Evolutionary conservation across 1,140 invertebrate genomes (phyloP), one percentile per base, ranked within the genome.

Genomic region (Oryctes rhinoceros): DNA sequence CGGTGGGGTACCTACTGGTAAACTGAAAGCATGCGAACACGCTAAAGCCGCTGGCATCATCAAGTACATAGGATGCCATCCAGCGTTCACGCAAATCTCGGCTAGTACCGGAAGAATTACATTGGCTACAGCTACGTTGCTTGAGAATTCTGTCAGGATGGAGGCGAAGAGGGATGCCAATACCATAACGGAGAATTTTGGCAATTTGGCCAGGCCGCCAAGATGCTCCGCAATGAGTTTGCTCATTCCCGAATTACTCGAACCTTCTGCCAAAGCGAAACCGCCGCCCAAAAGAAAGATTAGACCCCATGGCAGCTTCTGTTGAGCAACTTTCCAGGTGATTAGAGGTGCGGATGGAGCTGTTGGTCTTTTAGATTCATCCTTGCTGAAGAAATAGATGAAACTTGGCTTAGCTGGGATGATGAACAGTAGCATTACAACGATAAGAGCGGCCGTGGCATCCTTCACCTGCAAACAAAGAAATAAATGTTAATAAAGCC

Each of bases 121-220:
- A 84, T 96, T 96, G n/a, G 95, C 94, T 24, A 95, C 93, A 24
- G 95, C 95, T 0, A 95, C 93, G 86, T 96, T 97, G 10, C 94
- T 94, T 0, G 94, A 94, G 84, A 97, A 94, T 86, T 96, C 95
- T 0, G 96, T 96, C 47, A 96, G 86, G 77, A 92, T 76, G 81
- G 91, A 84, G 82, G 91, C 87, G 82, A 90, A 87, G 0, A 88
- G 85, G 53, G 89, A 90, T 18, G 93, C 89, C 24, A 93, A 88
- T 15, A 91, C 83, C 76, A 94, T 85, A 13, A 94, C 90, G 1
- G 91, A 78, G 6, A 89, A 81, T 0, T 90, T 87, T 0, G 90
- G 90, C 4, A 93, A 85, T 0, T 87, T 85, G 18, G 90, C 86
- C 0, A 94, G 87, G 0, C 90, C 90, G 77, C 86, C 88, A 7